phyloP scores from a whole-genome alignment of 2,888 invertebrate species.

The Agrochola lychnidis region DNA sequence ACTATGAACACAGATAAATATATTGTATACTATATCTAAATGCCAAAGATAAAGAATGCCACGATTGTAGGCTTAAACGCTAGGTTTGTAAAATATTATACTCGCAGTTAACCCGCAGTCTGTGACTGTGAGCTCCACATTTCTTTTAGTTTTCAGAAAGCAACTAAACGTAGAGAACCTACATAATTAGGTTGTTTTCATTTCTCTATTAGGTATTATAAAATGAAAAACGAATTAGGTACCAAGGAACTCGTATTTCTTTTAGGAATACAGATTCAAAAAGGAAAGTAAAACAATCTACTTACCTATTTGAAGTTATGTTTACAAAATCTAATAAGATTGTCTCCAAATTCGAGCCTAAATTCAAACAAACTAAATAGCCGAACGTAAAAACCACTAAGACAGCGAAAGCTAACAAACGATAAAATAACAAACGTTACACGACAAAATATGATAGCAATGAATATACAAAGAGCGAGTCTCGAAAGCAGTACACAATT shows the following conservation, averaged over 20 bases:
- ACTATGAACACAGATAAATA: not conserved
- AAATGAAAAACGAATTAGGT: not conserved
- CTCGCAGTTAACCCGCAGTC: not conserved
- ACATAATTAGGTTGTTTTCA: not conserved
- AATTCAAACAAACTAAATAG: conserved; percentile 47
- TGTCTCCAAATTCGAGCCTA: conserved; percentile 26
- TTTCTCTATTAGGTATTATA: not conserved
- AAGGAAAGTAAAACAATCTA: not conserved
- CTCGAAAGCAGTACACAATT: conserved; percentile 77
- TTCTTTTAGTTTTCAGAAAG: not conserved
- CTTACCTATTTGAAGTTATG: conserved; percentile 28
- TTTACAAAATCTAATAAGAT: conserved; percentile 31
- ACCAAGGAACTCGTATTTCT: too few relatives aligned
- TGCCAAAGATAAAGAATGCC: not conserved
- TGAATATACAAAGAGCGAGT: conserved; percentile 70
- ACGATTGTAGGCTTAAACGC: not conserved
- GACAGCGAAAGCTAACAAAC: conserved; percentile 67
- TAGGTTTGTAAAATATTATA: not conserved
- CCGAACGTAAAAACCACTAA: conserved; percentile 56
- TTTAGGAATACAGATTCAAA: not conserved
- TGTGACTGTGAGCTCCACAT: not conserved
- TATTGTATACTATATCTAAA: not conserved
- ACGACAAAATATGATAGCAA: conserved; percentile 71
- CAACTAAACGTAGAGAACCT: not conserved
- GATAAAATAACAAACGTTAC: conserved; percentile 70